Evolutionary conservation across 2,888 invertebrate genomes (phyloP).

Genomic region (Sisyra terminalis): DNA sequence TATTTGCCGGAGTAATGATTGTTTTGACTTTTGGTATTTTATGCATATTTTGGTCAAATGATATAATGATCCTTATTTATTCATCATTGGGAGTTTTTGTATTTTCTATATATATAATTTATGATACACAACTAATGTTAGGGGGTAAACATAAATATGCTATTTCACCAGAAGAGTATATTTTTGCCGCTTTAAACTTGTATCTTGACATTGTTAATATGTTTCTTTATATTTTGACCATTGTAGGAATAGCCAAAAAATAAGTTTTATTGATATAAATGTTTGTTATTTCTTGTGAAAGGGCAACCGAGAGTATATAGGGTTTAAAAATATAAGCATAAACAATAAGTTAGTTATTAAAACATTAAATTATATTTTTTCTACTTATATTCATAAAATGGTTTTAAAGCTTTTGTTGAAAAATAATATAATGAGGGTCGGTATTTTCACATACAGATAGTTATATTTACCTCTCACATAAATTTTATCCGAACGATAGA

Average conservation of each 20-base stretch:
- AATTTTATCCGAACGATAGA: too few species aligned
- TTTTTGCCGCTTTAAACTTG: constrained; percentile 80
- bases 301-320: too few species aligned
- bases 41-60: constrained; percentile 35
- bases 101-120: constrained; percentile 77
- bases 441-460: too few species aligned
- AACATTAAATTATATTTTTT: too few species aligned
- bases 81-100: constrained; percentile 73
- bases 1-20: constrained; percentile 58
- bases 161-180: constrained; percentile 85
- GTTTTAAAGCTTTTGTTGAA: too few species aligned
- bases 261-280: too few species aligned
- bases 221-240: constrained; percentile 71
- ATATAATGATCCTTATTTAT: constrained; percentile 55
- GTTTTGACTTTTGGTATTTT: constrained; percentile 68
- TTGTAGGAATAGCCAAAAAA: constrained; percentile 36
- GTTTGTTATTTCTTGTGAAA: too few species aligned
- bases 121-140: constrained; percentile 90
- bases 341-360: too few species aligned
- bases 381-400: too few species aligned
- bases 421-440: too few species aligned
- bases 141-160: constrained; percentile 83
- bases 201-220: constrained; percentile 83
- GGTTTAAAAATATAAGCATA: too few species aligned
- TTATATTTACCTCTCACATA: too few species aligned